These are phyloP conservation scores for Adoxophyes honmai DNA, from an alignment of 1,140 invertebrate species.

Conservation along the genomic window DNA sequence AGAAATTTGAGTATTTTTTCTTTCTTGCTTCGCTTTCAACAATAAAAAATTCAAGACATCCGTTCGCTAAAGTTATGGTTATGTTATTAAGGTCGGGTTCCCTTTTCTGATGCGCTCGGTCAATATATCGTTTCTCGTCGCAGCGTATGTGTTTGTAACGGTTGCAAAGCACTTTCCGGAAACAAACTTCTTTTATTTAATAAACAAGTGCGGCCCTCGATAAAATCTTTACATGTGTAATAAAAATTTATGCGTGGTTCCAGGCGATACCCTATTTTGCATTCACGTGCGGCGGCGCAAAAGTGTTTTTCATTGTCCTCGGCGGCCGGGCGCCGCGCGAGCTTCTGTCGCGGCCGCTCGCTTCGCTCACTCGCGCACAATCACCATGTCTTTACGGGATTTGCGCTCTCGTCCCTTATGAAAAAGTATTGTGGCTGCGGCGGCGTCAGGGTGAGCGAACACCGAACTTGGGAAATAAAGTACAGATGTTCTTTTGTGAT, in stretches of 20 bases:
- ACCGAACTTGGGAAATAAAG: conserved; percentile 2
- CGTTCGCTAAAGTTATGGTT: conserved; percentile 1
- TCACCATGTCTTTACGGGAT: background rate
- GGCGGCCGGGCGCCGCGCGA: conserved; percentile 25
- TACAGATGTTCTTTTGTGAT: conserved; percentile 12
- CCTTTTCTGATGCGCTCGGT: conserved; percentile 18
- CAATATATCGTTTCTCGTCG: conserved; percentile 21
- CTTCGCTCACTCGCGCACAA: conserved; percentile 12
- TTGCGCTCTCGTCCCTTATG: conserved; percentile 3
- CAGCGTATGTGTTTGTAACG: conserved; percentile 1
- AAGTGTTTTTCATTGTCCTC: conserved; percentile 49
- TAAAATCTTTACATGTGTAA: conserved; percentile 38
- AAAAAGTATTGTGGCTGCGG: background rate
- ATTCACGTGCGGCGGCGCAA: conserved; percentile 31
- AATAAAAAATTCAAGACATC: conserved; percentile 14
- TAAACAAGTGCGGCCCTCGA: conserved; percentile 38
- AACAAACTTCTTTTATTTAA: conserved; percentile 41
- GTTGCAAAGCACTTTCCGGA: conserved; percentile 14
- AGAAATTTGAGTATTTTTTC: no score
- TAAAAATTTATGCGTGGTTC: conserved; percentile 34
- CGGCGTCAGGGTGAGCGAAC: background rate
- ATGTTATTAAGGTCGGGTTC: conserved; percentile 6
- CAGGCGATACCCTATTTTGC: conserved; percentile 33
- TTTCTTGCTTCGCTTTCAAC: background rate
- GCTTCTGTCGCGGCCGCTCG: background rate